Percentiles rank a stretch among this genome's conserved stretches.
Conservation (phyloP, 1,140 invertebrate species). For the Aphis gossypii region DNA sequence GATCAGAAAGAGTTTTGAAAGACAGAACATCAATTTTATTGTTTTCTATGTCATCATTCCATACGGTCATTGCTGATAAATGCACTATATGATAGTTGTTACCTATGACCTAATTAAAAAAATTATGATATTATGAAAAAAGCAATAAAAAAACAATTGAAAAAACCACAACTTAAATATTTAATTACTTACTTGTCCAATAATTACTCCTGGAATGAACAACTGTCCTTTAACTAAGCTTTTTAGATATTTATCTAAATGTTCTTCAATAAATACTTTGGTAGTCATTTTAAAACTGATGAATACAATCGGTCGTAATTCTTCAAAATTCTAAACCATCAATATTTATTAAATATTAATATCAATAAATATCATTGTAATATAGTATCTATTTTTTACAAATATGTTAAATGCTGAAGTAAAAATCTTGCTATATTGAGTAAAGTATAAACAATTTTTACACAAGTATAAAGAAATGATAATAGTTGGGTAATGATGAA, state of each 20-base stretch:
- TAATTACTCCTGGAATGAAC: conserved; percentile 50
- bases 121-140: background rate
- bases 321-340: conserved; percentile 7
- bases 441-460: background rate
- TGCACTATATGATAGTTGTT: conserved; percentile 45
- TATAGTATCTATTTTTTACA: background rate
- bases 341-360: background rate
- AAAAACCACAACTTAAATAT: background rate
- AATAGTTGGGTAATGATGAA: background rate
- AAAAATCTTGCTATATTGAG: background rate
- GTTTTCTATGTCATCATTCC: background rate
- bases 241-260: conserved; percentile 36
- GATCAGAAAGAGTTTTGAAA: background rate
- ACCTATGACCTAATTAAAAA: conserved; percentile 42
- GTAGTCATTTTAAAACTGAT: conserved; percentile 3
- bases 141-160: background rate
- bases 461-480: background rate
- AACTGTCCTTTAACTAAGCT: conserved; percentile 7
- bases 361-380: background rate
- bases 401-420: background rate
- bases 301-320: background rate
- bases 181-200: conserved; percentile 34
- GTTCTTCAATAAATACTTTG: conserved; percentile 50
- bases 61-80: conserved; percentile 20
- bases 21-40: background rate